Evolutionary conservation across 2,113 vertebrate species (phyloP).

Genomic region (Melospiza melodia): DNA sequence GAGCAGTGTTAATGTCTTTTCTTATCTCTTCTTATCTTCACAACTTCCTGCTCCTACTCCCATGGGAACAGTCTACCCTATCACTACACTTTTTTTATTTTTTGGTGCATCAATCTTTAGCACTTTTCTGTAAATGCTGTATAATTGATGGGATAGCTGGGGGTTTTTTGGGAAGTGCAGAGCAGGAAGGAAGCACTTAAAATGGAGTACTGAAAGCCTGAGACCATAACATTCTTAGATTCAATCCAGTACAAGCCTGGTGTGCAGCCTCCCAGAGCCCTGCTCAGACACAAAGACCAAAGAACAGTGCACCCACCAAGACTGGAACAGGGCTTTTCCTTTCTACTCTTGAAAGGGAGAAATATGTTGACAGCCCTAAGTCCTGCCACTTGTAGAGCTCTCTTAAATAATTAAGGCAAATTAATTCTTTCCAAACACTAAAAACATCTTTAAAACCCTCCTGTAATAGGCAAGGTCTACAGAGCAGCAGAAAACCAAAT

Average conservation of each 20-base stretch:
- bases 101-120: neutral
- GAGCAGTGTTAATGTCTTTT: neutral
- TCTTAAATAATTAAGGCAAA: neutral
- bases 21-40: neutral
- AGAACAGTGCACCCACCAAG: neutral
- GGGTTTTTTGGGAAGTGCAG: fast-evolving
- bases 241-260: neutral
- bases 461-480: neutral
- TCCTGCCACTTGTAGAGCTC: neutral
- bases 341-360: neutral
- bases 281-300: neutral
- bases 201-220: neutral
- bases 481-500: neutral
- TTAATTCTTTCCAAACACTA: neutral
- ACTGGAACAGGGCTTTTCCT: neutral
- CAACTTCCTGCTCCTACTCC: neutral
- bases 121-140: neutral
- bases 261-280: neutral
- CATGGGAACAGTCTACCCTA: neutral
- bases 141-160: neutral
- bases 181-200: neutral
- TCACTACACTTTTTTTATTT: neutral
- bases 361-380: neutral
- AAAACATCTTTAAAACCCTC: neutral
- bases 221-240: neutral